Conservation (phyloP, 1,140 invertebrate genomes). For the Drosophila ambigua region DNA sequence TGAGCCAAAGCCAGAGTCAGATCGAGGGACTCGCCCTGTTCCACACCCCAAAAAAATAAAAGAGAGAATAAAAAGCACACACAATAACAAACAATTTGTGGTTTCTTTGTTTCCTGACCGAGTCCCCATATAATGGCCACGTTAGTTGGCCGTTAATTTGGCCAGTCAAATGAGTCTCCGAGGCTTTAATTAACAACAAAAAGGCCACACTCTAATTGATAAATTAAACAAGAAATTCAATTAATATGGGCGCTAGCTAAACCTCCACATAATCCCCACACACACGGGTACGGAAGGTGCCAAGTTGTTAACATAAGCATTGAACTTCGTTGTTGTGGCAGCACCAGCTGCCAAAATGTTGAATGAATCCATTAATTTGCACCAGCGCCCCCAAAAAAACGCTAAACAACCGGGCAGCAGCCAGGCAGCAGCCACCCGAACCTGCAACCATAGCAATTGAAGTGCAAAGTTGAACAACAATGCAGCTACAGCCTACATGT, state of each 20-base stretch:
- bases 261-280: constrained; percentile 9
- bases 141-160: constrained; percentile 68
- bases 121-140: constrained; percentile 44
- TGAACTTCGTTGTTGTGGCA: constrained; percentile 58
- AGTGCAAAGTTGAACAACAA: constrained; percentile 79
- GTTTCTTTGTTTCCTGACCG: constrained; percentile 62
- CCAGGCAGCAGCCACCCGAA: constrained; percentile 7
- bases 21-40: constrained; percentile 65
- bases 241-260: constrained; percentile 44
- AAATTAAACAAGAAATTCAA: constrained; percentile 73
- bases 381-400: constrained; percentile 69
- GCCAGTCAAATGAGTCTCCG: constrained; percentile 18
- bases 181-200: constrained; percentile 61
- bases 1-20: background rate
- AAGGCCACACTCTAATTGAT: constrained; percentile 73
- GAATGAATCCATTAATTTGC: constrained; percentile 81
- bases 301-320: constrained; percentile 81
- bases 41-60: constrained; percentile 63
- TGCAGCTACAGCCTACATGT: constrained; percentile 32
- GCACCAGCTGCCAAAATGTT: constrained; percentile 40
- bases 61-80: constrained; percentile 31
- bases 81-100: constrained; percentile 63
- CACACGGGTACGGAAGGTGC: constrained; percentile 38
- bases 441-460: constrained; percentile 57
- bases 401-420: no score